Conservation (phyloP, 2,888 invertebrate genomes). For the Parnassius mnemosyne region DNA sequence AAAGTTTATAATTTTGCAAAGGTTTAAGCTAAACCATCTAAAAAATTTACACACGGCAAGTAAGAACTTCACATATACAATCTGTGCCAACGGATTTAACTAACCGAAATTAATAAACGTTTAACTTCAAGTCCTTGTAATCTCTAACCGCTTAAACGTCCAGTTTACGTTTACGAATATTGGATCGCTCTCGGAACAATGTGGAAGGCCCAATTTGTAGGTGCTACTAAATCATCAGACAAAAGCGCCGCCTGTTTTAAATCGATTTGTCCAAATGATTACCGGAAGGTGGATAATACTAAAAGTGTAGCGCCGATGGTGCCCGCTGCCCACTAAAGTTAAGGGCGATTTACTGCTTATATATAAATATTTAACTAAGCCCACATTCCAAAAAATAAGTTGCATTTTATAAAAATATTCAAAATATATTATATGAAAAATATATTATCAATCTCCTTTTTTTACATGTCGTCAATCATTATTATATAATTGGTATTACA, state of each 20-base stretch:
- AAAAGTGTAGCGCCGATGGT: slow-evolving; percentile 34
- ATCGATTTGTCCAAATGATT: slow-evolving; percentile 77
- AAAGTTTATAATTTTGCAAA: too few species aligned
- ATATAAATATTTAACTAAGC: slow-evolving; percentile 34
- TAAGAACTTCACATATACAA: background rate
- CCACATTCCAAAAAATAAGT: too few species aligned
- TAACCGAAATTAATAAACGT: slow-evolving; percentile 66
- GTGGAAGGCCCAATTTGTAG: slow-evolving; percentile 70
- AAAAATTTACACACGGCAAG: too few species aligned
- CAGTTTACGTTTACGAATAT: slow-evolving; percentile 54
- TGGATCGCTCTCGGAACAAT: slow-evolving; percentile 54
- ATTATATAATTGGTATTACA: too few species aligned
- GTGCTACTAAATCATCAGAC: slow-evolving; percentile 74
- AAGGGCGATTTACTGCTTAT: slow-evolving; percentile 28
- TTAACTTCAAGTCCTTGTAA: slow-evolving; percentile 70
- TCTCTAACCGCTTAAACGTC: slow-evolving; percentile 63
- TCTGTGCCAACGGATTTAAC: slow-evolving; percentile 35
- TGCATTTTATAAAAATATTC: too few species aligned
- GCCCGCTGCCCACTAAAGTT: slow-evolving; percentile 28
- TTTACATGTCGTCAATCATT: too few species aligned
- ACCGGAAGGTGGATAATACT: slow-evolving; percentile 41
- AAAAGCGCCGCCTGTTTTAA: slow-evolving; percentile 76
- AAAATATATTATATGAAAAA: too few species aligned
- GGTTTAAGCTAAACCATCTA: too few species aligned
- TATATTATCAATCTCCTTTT: too few species aligned